Base-by-base conservation (phyloP, 2,113 vertebrate genomes). In the Typhlomys cinereus region DNA sequence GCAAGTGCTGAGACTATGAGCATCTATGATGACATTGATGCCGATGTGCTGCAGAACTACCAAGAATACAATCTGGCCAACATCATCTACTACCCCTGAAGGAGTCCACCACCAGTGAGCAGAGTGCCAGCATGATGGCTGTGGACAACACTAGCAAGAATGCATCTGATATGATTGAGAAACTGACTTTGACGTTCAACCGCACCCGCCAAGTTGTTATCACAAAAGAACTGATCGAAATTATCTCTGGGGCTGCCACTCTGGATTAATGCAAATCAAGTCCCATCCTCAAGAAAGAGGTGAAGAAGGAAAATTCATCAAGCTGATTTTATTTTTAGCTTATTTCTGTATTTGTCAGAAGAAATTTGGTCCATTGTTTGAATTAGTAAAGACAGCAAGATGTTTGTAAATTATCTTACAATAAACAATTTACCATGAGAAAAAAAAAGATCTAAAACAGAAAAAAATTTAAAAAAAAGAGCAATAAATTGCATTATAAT, bases 131-230 rank as follows among this genome's bases (percentile, higher is more conserved):
- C 96, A 99, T 99, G 99, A 99, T 99, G 0, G 98, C 99, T 18
- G 99, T 99, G 99, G 99, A 99, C 98, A 99, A 97, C 0, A 99
- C 99, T 44, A 99, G 98, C 99, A 99, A 99, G 97, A 99, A 99
- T 31, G 99, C 99, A 46, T 99, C 99, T 4, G 99, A 99, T 96
- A 99, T 99, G 97, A 99, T 99, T 94, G 99, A 99, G 96, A 99
- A 99, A 97, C 96, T 99, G 98, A 99, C 99, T n/a, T n/a, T n/a
- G n/a, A n/a, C n/a, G n/a, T n/a, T n/a, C 98, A 99, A 99, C 97
- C 99, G 99, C 31, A 99, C 99, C 76, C 98, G 99, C 94, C 99
- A 99, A 95, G 98, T 99, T 9, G 99, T 99, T n/a, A n/a, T n/a
- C 98, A 99, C 99, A 95, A 99, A 99, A 98, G 99, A 99, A 98